A percentile compares a stretch with the other conserved stretches of the same genome.
phyloP scores from a whole-genome alignment of 2,888 invertebrate genomes.

The Smittia sp. region DNA sequence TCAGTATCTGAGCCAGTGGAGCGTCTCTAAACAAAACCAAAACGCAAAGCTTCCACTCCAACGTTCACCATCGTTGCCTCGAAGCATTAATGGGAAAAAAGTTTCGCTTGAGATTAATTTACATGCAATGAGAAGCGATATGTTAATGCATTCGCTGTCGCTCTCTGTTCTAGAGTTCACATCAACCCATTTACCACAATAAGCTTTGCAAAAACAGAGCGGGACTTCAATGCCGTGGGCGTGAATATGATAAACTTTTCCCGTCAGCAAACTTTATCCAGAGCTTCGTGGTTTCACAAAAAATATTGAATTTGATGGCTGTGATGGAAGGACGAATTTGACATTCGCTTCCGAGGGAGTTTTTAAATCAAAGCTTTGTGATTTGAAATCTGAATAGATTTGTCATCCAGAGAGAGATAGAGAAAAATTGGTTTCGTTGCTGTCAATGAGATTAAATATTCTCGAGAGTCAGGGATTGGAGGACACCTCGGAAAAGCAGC shows the following conservation, averaged over 20 bases:
- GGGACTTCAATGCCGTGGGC: not conserved
- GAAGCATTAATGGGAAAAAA: not conserved
- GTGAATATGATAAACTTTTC: not conserved
- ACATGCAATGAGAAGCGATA: not conserved
- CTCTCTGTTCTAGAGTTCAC: not conserved
- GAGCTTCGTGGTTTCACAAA: too few species aligned
- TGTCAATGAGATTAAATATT: too few species aligned
- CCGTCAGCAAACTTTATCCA: not conserved
- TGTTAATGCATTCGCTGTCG: not conserved
- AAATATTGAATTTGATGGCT: not conserved
- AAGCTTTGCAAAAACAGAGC: not conserved
- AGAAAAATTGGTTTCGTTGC: too few species aligned
- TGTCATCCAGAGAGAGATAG: too few species aligned
- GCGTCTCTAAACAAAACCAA: not conserved
- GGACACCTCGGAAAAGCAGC: too few species aligned
- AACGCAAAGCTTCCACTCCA: not conserved
- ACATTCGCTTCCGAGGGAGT: too few species aligned
- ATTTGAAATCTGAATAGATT: too few species aligned
- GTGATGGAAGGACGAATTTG: too few species aligned
- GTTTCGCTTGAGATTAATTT: not conserved
- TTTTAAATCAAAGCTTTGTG: too few species aligned
- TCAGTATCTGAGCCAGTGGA: not conserved
- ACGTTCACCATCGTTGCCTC: not conserved
- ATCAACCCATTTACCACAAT: not conserved
- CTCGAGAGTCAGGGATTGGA: too few species aligned